Conservation (phyloP, 2,888 invertebrate species). For the Xestia sexstrigata region DNA sequence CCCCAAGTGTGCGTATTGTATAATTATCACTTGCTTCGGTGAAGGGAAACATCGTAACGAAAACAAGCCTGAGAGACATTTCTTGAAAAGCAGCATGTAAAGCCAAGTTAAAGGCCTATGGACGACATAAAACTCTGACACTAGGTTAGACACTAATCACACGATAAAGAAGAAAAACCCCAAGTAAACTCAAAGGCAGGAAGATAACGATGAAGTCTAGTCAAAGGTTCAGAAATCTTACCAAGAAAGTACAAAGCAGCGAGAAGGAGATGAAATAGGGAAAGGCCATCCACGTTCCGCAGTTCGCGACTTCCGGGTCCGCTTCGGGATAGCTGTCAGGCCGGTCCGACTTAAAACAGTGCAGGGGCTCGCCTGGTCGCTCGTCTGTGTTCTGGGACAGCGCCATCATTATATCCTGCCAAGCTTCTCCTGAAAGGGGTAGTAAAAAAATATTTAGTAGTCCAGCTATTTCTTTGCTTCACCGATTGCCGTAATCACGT, state of each 20-base stretch:
- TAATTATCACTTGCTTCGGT: too few species aligned
- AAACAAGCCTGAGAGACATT: too few species aligned
- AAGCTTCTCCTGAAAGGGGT: constrained; percentile 95
- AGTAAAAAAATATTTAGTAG: not conserved
- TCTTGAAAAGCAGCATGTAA: too few species aligned
- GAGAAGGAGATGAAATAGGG: constrained; percentile 99
- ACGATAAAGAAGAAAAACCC: too few species aligned
- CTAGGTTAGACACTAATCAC: too few species aligned
- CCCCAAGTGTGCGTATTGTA: too few species aligned
- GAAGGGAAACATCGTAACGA: too few species aligned
- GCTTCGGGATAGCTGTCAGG: constrained; percentile 82
- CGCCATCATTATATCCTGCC: constrained; percentile 99
- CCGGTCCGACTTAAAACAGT: constrained; percentile 90
- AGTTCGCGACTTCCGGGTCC: constrained; percentile 85
- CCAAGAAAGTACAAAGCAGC: constrained; percentile 99
- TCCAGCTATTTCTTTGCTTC: not conserved
- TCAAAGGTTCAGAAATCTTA: constrained; percentile 81
- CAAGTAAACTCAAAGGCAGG: not conserved
- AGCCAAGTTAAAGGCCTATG: too few species aligned
- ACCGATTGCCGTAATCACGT: not conserved
- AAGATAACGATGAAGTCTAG: not conserved
- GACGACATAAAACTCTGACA: too few species aligned
- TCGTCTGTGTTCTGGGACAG: constrained; percentile 80
- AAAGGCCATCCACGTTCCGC: constrained; percentile 98
- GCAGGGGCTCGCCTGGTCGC: constrained; percentile 91